Conservation (phyloP, 2,888 invertebrate genomes). For the Drosophila acutilabella region DNA sequence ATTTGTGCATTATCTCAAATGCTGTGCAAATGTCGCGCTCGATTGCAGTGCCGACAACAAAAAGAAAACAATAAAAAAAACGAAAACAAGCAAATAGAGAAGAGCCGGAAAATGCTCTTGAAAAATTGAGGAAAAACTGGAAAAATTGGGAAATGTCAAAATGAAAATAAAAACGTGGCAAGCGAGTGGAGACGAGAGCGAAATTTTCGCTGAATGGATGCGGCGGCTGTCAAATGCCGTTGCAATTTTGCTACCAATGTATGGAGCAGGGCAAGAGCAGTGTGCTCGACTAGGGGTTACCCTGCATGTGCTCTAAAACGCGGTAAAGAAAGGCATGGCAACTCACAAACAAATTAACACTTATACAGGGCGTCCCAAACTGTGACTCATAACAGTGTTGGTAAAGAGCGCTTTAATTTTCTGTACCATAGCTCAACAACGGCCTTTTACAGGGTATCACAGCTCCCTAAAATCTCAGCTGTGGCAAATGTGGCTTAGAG, state of each 20-base stretch:
- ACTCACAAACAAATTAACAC: no score
- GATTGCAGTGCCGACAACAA: conserved; percentile 8
- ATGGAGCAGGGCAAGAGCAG: conserved; percentile 17
- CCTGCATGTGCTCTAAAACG: neutral
- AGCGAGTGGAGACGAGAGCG: conserved; percentile 14
- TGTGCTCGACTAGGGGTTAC: conserved; percentile 1
- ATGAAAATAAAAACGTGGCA: conserved; percentile 30
- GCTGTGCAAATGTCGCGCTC: conserved; percentile 2
- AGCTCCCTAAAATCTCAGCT: conserved; percentile 50
- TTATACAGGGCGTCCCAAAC: no score
- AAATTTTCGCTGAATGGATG: conserved; percentile 69
- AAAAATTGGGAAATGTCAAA: conserved; percentile 18
- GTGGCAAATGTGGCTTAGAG: conserved; percentile 31
- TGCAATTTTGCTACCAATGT: conserved; percentile 64
- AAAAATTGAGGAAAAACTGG: neutral
- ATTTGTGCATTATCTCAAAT: conserved; percentile 57
- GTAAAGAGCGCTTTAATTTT: no score
- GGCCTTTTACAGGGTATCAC: conserved; percentile 14
- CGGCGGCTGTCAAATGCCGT: conserved; percentile 76
- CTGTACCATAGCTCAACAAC: no score
- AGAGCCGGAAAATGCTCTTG: neutral
- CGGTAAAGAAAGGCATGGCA: no score
- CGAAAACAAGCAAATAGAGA: neutral
- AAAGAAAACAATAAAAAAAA: neutral
- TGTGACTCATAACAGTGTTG: no score